phyloP scores from a whole-genome alignment of 2,113 vertebrate genomes.

The Daboia siamensis region DNA sequence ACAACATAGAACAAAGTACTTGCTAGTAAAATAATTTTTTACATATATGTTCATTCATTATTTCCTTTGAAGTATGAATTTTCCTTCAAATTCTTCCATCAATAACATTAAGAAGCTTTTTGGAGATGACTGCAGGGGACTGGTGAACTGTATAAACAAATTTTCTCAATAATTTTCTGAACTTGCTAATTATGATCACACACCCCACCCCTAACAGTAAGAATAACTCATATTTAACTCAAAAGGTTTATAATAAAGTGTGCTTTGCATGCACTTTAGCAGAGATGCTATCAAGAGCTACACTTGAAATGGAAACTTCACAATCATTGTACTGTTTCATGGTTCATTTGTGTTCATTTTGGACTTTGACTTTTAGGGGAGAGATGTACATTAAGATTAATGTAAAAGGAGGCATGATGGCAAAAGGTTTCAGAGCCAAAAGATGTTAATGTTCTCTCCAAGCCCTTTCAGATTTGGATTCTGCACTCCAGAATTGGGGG shows the following conservation, averaged over 20 bases:
- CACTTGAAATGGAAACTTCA: background rate
- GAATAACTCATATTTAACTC: conserved; percentile 2
- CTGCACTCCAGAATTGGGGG: background rate
- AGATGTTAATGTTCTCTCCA: background rate
- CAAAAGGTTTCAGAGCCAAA: background rate
- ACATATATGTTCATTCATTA: background rate
- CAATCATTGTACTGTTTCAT: background rate
- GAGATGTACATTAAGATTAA: background rate
- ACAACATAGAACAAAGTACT: background rate
- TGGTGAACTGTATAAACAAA: background rate
- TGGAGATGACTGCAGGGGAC: background rate
- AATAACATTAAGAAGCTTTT: background rate
- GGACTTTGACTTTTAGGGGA: background rate
- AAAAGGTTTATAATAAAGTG: background rate
- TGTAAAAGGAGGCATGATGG: background rate
- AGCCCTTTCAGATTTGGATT: background rate
- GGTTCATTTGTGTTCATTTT: background rate
- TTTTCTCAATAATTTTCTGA: background rate
- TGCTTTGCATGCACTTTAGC: conserved; percentile 4
- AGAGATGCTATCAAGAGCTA: conserved; percentile 9
- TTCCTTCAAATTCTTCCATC: background rate
- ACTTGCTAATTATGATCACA: background rate
- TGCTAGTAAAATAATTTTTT: conserved; percentile 3
- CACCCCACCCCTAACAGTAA: background rate
- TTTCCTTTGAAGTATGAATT: background rate